phyloP scores from a whole-genome alignment of 2,888 invertebrate genomes.

The Apodemia zela region DNA sequence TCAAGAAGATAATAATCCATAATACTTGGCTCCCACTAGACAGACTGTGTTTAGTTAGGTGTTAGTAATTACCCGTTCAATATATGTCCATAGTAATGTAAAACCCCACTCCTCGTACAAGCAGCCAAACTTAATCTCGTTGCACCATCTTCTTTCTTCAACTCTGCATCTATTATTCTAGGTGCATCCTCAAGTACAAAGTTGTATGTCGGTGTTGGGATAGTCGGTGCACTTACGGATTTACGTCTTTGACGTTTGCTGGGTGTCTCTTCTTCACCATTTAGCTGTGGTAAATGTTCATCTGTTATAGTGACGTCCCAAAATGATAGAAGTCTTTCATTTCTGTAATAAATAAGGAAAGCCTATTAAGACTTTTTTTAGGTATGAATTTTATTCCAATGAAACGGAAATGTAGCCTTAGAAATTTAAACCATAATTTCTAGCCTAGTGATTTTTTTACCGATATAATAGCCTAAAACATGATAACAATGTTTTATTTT shows the following conservation, averaged over 20 bases:
- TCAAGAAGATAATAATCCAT: too few relatives aligned
- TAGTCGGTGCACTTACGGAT: constrained; percentile 37
- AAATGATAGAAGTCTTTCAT: constrained; percentile 68
- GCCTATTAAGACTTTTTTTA: too few relatives aligned
- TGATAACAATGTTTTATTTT: too few relatives aligned
- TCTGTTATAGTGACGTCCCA: constrained; percentile 66
- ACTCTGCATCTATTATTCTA: constrained; percentile 63
- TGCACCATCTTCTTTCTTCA: constrained; percentile 71
- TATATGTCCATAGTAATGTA: constrained; percentile 88
- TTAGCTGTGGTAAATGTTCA: constrained; percentile 46
- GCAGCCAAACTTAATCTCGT: constrained; percentile 73
- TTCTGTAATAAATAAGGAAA: constrained; percentile 41
- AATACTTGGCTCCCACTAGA: too few relatives aligned
- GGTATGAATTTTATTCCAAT: too few relatives aligned
- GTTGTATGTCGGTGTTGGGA: constrained; percentile 67
- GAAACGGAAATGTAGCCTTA: too few relatives aligned
- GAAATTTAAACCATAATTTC: too few relatives aligned
- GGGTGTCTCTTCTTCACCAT: constrained; percentile 55
- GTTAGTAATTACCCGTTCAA: constrained; percentile 83
- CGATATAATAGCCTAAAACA: too few relatives aligned
- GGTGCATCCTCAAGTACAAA: constrained; percentile 87
- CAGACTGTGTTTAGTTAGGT: too few relatives aligned
- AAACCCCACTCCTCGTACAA: constrained; percentile 87
- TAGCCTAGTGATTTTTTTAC: too few relatives aligned
- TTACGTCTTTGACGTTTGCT: constrained; percentile 59